phyloP scores from a whole-genome alignment of 2,888 invertebrate genomes.

The Agrochola lychnidis region DNA sequence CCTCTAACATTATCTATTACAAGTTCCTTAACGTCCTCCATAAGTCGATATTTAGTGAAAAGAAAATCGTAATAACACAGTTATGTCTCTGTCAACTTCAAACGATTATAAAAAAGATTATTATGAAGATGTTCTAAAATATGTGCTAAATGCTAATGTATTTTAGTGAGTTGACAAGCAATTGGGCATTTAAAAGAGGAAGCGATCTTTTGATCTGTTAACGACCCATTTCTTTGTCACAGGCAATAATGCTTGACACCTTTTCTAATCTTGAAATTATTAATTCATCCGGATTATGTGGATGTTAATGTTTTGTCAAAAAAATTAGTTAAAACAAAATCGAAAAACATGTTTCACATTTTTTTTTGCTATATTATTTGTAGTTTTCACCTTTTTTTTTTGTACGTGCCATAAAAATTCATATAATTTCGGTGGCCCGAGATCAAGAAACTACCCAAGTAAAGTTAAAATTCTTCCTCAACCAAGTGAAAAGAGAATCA shows the following conservation, averaged over 20 bases:
- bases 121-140: neutral
- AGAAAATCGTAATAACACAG: neutral
- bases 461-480: too few species aligned
- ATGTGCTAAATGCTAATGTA: neutral
- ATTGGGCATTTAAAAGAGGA: conserved; percentile 18
- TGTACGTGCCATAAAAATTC: too few species aligned
- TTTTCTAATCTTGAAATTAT: conserved; percentile 6
- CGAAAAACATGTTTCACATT: neutral
- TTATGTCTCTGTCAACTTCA: conserved; percentile 2
- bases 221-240: conserved; percentile 8
- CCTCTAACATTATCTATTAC: neutral
- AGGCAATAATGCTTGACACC: conserved; percentile 6
- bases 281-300: neutral
- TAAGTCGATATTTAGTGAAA: neutral
- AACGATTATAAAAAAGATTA: conserved; percentile 3
- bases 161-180: conserved; percentile 10
- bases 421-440: too few species aligned
- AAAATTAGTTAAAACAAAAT: neutral
- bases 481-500: too few species aligned
- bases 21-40: neutral
- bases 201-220: conserved; percentile 16
- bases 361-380: neutral
- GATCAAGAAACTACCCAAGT: too few species aligned
- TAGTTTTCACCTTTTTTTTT: neutral
- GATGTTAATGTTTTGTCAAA: neutral